Base-by-base conservation (phyloP, 2,888 invertebrate genomes). In the Buathra laborator region DNA sequence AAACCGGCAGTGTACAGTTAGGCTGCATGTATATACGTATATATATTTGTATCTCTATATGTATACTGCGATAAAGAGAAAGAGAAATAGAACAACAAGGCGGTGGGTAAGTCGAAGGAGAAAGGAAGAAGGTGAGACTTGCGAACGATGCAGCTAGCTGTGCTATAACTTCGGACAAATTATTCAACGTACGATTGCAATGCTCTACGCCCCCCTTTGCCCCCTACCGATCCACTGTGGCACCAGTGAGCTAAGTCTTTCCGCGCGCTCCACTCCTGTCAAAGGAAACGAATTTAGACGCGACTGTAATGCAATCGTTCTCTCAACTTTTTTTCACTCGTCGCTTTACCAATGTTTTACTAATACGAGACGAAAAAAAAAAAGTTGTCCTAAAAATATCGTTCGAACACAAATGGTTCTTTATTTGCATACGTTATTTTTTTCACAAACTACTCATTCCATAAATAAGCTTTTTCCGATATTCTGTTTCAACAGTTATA, bases 101-200 rank as follows among this genome's bases (percentile, higher is more conserved):
- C 32, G 51, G 29, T 70, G 51, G 72, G 80, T 62, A 74, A 80
- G 79, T 83, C 72, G 76, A 67, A 72, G 77, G 37, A 53, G 29
- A 68, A 46, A 68, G 80, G 68, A 80, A 82, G 59, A 74, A 68
- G 76, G 82, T 76, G 83, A 86, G 75, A 80, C 70, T 83, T 79
- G 71, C 48, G 59, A 70, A 62, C 59, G 51, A 70, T 62, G 32
- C 51, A 53, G 76, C 71, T 56, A 71, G 7, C 19, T 59, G 37
- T 53, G 56, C 71, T 64, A 83, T 81, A 85, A 86, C 88, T 87
- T 80, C 64, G 46, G 86, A 88, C 88, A 88, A 90, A 90, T 90
- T 90, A 90, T 90, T 90, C 90, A 88, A 70, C 75, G 83, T 46
- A 66, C 71, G 64, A 82, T 77, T 71, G 81, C 81, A 46, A 82